These are phyloP conservation scores for Taenaris catops DNA, from an alignment of 2,888 invertebrate genomes.

Conservation along the genomic window DNA sequence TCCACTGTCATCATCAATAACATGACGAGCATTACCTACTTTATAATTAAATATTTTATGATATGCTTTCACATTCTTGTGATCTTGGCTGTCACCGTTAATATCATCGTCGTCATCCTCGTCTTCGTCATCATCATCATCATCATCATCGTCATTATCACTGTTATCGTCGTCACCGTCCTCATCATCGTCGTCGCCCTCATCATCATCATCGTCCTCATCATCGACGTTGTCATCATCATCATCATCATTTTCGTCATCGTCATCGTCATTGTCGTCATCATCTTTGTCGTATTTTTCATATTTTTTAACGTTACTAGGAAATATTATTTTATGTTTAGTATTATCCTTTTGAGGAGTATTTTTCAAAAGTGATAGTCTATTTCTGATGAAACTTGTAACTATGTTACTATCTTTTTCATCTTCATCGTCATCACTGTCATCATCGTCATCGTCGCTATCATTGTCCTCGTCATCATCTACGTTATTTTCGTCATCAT, in stretches of 20 bases:
- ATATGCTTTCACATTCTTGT: conserved; percentile 57
- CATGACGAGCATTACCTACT: conserved; percentile 29
- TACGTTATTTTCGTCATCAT: conserved; percentile 63
- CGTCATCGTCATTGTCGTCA: conserved; percentile 65
- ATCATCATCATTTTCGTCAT: conserved; percentile 56
- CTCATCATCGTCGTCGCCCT: conserved; percentile 64
- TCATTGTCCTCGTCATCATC: conserved; percentile 64
- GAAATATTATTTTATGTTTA: conserved; percentile 13
- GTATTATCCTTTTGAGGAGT: conserved; percentile 49
- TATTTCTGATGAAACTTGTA: conserved; percentile 15
- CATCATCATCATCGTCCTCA: conserved; percentile 48
- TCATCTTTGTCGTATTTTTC: conserved; percentile 35
- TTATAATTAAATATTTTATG: conserved; percentile 18
- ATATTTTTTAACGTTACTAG: conserved; percentile 32
- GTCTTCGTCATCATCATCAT: conserved; percentile 36
- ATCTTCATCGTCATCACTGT: conserved; percentile 60
- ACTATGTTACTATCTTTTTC: conserved; percentile 51
- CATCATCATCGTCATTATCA: conserved; percentile 50
- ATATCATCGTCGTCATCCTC: conserved; percentile 36
- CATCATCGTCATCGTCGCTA: conserved; percentile 41
- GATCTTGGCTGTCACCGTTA: conserved; percentile 43
- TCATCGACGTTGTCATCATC: conserved; percentile 53
- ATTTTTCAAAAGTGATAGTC: conserved; percentile 27
- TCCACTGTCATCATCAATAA: conserved; percentile 68
- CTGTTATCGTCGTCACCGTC: conserved; percentile 71